Percentiles rank a stretch among this genome's conserved stretches.
phyloP scores from a whole-genome alignment of 2,113 vertebrate species.

The Rhea americana region DNA sequence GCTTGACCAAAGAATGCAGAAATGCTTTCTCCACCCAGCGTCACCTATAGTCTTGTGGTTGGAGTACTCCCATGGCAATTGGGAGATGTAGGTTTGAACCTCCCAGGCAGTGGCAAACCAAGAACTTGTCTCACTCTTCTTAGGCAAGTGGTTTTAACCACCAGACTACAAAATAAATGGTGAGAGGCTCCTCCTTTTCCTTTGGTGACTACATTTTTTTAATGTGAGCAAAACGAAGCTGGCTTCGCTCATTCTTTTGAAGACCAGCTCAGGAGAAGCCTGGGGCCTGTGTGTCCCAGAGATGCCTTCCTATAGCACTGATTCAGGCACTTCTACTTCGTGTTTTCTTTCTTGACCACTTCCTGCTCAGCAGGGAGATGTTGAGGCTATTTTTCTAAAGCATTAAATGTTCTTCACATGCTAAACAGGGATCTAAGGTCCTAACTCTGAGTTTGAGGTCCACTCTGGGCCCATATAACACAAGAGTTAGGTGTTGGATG shows the following conservation, averaged over 20 bases:
- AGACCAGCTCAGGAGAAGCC: constrained; percentile 8
- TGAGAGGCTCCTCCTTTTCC: constrained; percentile 48
- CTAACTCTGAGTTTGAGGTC: not conserved
- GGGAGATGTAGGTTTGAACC: constrained; percentile 41
- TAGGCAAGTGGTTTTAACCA: constrained; percentile 58
- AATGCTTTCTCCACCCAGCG: constrained; percentile 58
- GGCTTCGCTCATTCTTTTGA: constrained; percentile 40
- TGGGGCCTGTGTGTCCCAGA: not conserved
- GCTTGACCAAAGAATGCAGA: constrained; percentile 58
- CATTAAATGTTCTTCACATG: not conserved
- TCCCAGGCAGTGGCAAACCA: constrained; percentile 41
- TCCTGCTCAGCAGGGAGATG: not conserved
- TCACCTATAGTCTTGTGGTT: constrained; percentile 63
- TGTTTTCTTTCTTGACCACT: not conserved
- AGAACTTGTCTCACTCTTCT: constrained; percentile 57
- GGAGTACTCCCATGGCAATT: constrained; percentile 63
- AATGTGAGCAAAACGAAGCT: constrained; percentile 9
- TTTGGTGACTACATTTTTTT: constrained; percentile 49
- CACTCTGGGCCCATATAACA: not conserved
- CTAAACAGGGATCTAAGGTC: not conserved
- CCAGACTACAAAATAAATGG: constrained; percentile 7
- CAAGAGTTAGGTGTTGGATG: not conserved
- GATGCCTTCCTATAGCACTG: not conserved
- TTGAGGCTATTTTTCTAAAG: not conserved
- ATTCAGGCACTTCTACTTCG: not conserved